Evolutionary conservation across 2,888 invertebrate genomes (phyloP), one percentile per base, ranked within the genome.

Genomic region (Anoplius nigerrimus): DNA sequence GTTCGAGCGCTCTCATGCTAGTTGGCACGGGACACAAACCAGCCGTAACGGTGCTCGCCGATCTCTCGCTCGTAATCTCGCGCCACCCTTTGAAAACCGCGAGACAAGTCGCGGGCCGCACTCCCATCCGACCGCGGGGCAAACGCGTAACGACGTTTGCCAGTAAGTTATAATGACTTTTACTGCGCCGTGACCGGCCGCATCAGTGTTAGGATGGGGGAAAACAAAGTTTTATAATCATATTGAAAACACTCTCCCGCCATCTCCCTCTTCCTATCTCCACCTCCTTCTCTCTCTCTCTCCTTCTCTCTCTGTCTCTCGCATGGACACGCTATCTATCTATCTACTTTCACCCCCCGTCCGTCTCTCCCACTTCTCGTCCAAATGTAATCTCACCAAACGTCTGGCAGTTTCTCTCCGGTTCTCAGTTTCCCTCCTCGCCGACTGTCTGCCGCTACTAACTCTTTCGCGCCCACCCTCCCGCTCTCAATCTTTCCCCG

Each of bases 211-310:
- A 55, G 61, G 54, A 58, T n/a, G n/a, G n/a, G 34, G 53, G 68
- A 54, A 55, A 58, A 48, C 34, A 61, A 71, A 71, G 62, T 71
- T 64, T 71, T 64, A 65, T 71, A 69, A 71, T 71, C 67, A 69
- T 66, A 65, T 71, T 71, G 64, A 64, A 69, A 65, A 65, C 61
- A 61, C 20, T 15, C 57, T 67, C 66, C 52, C 64, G 57, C 42
- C 63, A 6, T 54, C 16, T 24, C 21, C 16, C 55, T 16, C 34
- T 18, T 56, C 56, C 51, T 34, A 6, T 34, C 34, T 34, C 34
- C 11, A 6, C 6, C 34, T 34, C 34, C 11, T 11, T 13, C 11
- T 18, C 48, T 34, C 34, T 34, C 34, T 34, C 34, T 34, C 34
- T 11, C 34, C 11, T 13, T 34, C 34, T 34, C 34, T 34, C 34